Percentiles rank a stretch among this genome's conserved stretches.
Evolutionary conservation across 2,113 vertebrate species (phyloP).

Genomic region (Podiceps cristatus): DNA sequence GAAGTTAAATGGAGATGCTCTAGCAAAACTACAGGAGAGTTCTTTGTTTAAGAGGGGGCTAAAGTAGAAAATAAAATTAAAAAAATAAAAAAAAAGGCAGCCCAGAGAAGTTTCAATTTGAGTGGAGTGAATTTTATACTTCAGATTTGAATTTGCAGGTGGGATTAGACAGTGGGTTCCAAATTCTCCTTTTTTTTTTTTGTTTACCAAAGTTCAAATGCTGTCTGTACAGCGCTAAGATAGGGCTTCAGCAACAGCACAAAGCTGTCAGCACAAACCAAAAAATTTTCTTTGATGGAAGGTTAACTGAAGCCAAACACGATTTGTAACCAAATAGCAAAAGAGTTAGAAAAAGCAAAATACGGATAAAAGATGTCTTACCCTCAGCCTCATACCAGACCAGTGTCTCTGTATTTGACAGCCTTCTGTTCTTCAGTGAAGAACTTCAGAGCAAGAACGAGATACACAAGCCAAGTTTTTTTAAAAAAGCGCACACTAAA

Average conservation of each 20-base stretch:
- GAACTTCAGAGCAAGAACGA: neutral
- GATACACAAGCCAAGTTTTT: neutral
- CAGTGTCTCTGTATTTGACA: neutral
- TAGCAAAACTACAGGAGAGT: neutral
- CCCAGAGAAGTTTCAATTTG: neutral
- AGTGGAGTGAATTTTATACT: neutral
- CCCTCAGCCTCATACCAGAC: neutral
- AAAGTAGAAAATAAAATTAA: neutral
- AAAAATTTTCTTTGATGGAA: neutral
- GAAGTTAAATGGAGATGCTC: neutral
- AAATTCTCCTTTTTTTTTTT: neutral
- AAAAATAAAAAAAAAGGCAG: neutral
- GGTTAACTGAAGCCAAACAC: neutral
- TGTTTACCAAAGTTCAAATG: neutral
- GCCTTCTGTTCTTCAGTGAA: neutral
- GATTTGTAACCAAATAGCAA: neutral
- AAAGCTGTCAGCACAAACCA: neutral
- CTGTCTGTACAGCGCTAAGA: neutral
- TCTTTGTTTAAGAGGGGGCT: neutral
- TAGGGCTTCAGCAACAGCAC: neutral
- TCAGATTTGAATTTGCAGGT: neutral
- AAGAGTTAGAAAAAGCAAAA: neutral
- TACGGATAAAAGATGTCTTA: neutral
- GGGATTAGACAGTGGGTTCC: neutral
- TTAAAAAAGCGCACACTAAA: neutral